Evolutionary conservation across 2,113 vertebrate genomes (phyloP), one percentile per base, ranked within the genome.

Genomic region (Hyperoodon ampullatus): DNA sequence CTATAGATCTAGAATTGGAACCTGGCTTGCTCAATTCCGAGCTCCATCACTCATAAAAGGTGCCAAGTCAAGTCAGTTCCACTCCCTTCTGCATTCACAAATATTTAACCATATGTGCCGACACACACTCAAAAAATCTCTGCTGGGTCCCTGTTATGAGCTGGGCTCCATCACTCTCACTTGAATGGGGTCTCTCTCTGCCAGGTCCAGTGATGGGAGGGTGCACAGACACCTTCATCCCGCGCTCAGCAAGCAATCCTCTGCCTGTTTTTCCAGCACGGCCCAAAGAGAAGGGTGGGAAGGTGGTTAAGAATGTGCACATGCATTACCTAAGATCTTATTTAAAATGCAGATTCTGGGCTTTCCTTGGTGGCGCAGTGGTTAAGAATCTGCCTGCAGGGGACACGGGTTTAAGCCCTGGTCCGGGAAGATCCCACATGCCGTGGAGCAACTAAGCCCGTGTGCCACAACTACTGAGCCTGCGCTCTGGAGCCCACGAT

Each of bases 341-440:
- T 0, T 28, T 24, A n/a, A 80, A 84, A 39, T 8, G 24, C 87
- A 19, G 75, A 39, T 28, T 50, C 72, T 42, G 61, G 75, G 47
- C n/a, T 18, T 55, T n/a, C 33, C 47, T 19, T 53, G 47, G 47
- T 53, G 16, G 53, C 53, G 5, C 74, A 77, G 30, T 53, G 74
- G 47, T 16, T 55, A 55, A 55, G 30, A 33, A 30, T 50, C 44
- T 0, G 0, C 53, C 53, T 53, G 53, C 53, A 53, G 5, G 15
- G 15, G 53, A 53, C 53, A 53, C 16, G 15, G 53, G 53, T 53
- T 53, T 18, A 53, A 53, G 5, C 15, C 5, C 53, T 53, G 53
- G 53, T 18, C 53, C 53, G 5, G 53, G 53, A 53, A 53, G 15
- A 53, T 53, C 53, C 53, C 53, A 53, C 53, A 18, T 53, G 53